Base-by-base conservation (phyloP, 2,797 vertebrate genomes). In the Cyprinodon diabolis region DNA sequence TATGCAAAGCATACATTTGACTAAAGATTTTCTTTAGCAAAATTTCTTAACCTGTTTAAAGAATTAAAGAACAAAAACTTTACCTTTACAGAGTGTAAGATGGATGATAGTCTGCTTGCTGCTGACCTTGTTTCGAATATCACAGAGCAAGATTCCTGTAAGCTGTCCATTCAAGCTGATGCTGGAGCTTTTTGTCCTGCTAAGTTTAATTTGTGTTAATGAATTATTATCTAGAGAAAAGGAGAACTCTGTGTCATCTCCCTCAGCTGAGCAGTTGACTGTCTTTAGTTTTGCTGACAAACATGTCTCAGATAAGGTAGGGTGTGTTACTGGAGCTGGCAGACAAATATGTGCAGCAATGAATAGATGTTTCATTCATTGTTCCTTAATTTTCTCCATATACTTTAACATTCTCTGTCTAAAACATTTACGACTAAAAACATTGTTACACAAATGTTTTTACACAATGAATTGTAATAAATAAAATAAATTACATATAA, bases 321-420 rank as follows among this genome's bases (percentile, higher is more conserved):
- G 37, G 40, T 63, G 60, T n/a, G 60, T n/a, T 21, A 63, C 60
- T 63, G 37, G 60, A 63, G 37, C 19, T 63, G 60, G n/a, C 43
- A 40, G 19, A 63, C 15, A 43, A 63, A 43, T 10, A 47, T 25
- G 30, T 30, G 30, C 30, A 30, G 30, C 30, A 30, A 30, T 30
- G 30, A 30, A 30, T 30, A 30, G 30, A 30, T 30, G 30, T 30
- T 30, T 30, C 30, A 0, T 30, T 30, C 30, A 30, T 30, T 30
- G 30, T 30, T 30, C 30, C 30, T 30, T 30, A 30, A 30, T 30
- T 30, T 30, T 30, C 30, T 25, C 25, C 25, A 25, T 25, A 25
- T 25, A 25, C 25, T 30, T 30, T 30, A 30, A 30, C 30, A 30
- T 30, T 30, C 30, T 30, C 30, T 30, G 30, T 30, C 30, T 30